phyloP scores from a whole-genome alignment of 1,140 invertebrate genomes.

The Drosophila micromelanica region DNA sequence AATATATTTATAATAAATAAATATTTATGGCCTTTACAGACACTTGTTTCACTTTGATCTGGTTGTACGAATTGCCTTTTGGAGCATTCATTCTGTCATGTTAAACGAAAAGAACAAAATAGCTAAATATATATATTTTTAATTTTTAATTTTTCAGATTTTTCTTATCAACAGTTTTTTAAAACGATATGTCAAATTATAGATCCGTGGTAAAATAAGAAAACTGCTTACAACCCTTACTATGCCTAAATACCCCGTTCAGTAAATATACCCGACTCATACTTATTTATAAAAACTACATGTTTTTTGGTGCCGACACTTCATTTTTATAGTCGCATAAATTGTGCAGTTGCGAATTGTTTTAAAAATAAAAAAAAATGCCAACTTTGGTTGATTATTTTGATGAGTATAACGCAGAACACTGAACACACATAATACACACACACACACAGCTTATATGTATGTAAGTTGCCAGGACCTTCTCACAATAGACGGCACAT shows the following conservation, averaged over 20 bases:
- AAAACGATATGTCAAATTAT: too few species aligned
- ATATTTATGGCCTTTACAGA: too few species aligned
- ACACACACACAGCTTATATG: slow-evolving; percentile 15
- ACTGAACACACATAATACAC: slow-evolving; percentile 54
- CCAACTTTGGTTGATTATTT: slow-evolving; percentile 79
- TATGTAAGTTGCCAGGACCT: not conserved
- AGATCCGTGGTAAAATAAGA: not conserved
- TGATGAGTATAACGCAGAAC: slow-evolving; percentile 70
- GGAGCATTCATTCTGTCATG: too few species aligned
- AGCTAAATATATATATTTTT: too few species aligned
- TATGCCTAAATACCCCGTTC: not conserved
- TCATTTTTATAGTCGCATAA: slow-evolving; percentile 74
- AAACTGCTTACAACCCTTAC: too few species aligned
- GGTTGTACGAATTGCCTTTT: too few species aligned
- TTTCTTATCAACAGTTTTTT: too few species aligned
- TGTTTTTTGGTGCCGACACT: slow-evolving; percentile 65
- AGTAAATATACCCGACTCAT: not conserved
- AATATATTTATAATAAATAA: too few species aligned
- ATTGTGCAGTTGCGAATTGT: slow-evolving; percentile 68
- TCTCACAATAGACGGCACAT: slow-evolving; percentile 60
- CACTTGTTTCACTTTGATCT: too few species aligned
- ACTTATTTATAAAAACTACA: slow-evolving; percentile 21
- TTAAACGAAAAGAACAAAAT: too few species aligned
- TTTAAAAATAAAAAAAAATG: slow-evolving; percentile 56
- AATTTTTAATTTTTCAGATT: too few species aligned